A percentile compares a stretch with the other conserved stretches of the same genome.
Evolutionary conservation across 2,113 vertebrate species (phyloP).

Genomic region (Prolemur simus): DNA sequence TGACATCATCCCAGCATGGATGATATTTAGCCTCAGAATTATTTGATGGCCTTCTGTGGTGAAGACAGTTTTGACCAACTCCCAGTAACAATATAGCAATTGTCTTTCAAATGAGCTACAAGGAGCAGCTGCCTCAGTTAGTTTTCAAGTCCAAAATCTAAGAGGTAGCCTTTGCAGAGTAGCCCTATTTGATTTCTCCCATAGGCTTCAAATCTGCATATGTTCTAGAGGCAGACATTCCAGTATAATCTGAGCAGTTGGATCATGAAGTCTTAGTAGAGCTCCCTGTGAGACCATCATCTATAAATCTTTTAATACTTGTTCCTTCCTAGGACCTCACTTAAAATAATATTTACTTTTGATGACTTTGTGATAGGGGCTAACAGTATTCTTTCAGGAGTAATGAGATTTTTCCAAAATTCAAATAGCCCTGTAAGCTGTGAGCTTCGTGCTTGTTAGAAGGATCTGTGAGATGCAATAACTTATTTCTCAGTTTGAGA

Average conservation of each 20-base stretch:
- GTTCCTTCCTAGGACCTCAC: background rate
- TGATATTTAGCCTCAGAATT: background rate
- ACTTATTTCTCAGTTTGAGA: conserved; percentile 7
- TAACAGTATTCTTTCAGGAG: background rate
- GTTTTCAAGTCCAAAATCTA: conserved; percentile 18
- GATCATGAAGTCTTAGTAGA: background rate
- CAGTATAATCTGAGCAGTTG: background rate
- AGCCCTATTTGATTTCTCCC: background rate
- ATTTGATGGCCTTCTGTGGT: background rate
- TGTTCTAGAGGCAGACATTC: background rate
- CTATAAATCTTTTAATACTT: background rate
- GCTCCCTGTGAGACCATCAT: background rate
- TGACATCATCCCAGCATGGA: background rate
- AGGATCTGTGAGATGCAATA: background rate
- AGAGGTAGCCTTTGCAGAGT: background rate
- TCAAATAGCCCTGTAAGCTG: background rate
- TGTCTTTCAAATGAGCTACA: background rate
- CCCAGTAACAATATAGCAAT: background rate
- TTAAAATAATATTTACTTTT: conserved; percentile 32
- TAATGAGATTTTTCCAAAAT: background rate
- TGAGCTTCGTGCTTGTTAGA: background rate
- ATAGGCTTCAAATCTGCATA: background rate
- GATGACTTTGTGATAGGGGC: background rate
- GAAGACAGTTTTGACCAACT: background rate
- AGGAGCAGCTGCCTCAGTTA: background rate